These are phyloP conservation scores for Andrena minutula DNA, from an alignment of 2,888 invertebrate species.

Conservation along the genomic window DNA sequence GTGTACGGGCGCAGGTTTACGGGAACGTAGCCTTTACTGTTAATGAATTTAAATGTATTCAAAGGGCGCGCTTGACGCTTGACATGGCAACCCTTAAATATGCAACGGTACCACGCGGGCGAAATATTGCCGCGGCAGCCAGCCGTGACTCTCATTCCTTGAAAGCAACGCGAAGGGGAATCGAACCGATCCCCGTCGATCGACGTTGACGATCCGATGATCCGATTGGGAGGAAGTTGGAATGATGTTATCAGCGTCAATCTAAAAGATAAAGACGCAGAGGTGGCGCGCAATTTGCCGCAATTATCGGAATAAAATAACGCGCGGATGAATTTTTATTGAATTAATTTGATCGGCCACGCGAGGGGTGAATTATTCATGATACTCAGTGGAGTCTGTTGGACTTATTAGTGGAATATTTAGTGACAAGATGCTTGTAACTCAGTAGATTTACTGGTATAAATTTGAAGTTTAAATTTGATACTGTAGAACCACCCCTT, in stretches of 20 bases:
- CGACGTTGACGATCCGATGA: constrained; percentile 1
- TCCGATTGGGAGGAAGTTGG: constrained; percentile 2
- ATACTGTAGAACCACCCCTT: too few relatives aligned
- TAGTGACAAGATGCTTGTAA: background rate
- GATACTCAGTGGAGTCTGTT: background rate
- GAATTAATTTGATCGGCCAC: background rate
- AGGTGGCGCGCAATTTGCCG: constrained; percentile 4
- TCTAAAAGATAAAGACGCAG: background rate
- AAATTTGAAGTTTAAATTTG: too few relatives aligned
- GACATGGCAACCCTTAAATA: constrained; percentile 84
- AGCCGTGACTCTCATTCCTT: constrained; percentile 77
- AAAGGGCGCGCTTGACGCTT: constrained; percentile 83
- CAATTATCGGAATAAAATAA: constrained; percentile 1
- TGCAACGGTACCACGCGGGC: constrained; percentile 79
- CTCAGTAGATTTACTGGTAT: background rate
- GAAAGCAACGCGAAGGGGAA: constrained; percentile 32
- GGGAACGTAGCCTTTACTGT: constrained; percentile 69
- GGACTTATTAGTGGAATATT: background rate
- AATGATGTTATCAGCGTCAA: background rate
- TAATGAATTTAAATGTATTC: constrained; percentile 85
- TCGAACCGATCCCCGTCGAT: background rate
- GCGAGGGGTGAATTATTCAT: background rate
- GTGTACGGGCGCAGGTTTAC: constrained; percentile 49
- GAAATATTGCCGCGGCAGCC: constrained; percentile 77
- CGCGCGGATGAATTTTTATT: background rate